Conservation (phyloP, 2,797 vertebrate genomes). For the Bufotes viridis region DNA sequence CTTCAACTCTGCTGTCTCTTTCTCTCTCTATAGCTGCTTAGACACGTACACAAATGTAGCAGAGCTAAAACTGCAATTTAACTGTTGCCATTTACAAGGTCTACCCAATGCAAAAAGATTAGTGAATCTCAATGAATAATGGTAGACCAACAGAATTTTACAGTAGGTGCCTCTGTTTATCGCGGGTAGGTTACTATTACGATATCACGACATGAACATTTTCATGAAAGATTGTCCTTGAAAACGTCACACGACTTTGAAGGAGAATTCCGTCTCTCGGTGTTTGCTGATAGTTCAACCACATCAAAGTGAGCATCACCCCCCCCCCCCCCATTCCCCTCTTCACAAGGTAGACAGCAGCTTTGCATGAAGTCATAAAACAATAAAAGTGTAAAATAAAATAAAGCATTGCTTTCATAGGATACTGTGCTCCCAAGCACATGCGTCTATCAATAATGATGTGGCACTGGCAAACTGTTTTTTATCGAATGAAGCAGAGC, state of each 20-base stretch:
- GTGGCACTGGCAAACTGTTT: background rate
- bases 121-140: background rate
- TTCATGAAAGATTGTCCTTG: background rate
- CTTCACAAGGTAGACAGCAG: background rate
- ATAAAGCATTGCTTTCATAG: background rate
- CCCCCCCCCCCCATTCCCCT: background rate
- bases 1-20: no score
- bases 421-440: no score
- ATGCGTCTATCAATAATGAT: background rate
- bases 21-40: no score
- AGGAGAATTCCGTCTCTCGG: background rate
- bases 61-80: background rate
- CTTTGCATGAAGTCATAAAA: background rate
- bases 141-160: background rate
- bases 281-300: background rate
- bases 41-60: background rate
- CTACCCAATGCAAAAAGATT: background rate
- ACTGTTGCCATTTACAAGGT: background rate
- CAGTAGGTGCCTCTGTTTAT: background rate
- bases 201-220: background rate
- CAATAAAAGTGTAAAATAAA: background rate
- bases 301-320: background rate
- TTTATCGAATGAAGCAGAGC: background rate
- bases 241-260: conserved; percentile 1
- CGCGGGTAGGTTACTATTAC: background rate